Conservation (phyloP, 2,888 invertebrate species). For the Thecophora atra region DNA sequence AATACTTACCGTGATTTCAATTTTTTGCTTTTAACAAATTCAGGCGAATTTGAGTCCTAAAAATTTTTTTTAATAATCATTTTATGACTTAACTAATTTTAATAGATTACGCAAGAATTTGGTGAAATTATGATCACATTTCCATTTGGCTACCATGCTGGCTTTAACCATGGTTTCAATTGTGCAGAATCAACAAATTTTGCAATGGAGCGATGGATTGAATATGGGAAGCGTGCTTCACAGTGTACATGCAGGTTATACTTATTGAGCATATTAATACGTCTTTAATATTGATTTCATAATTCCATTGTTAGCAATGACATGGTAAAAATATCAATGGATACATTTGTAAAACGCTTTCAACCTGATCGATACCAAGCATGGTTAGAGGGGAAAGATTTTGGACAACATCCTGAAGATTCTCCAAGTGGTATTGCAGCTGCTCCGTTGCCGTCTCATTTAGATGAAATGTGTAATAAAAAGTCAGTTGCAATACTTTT, state of each 20-base stretch:
- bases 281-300: background rate
- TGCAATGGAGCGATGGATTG: constrained; percentile 96
- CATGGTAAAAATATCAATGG: constrained; percentile 99
- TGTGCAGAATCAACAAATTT: constrained; percentile 99
- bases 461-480: constrained; percentile 82
- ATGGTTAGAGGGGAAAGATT: constrained; percentile 90
- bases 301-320: constrained; percentile 73
- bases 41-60: too few relatives aligned
- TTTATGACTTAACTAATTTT: background rate
- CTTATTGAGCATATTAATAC: background rate
- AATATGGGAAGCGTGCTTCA: constrained; percentile 92
- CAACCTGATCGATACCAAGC: constrained; percentile 87
- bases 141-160: constrained; percentile 97
- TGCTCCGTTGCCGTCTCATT: constrained; percentile 83
- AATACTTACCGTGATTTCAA: too few relatives aligned
- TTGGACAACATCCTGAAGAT: constrained; percentile 94
- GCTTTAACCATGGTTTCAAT: constrained; percentile 99
- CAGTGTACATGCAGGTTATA: constrained; percentile 81
- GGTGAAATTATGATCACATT: constrained; percentile 99
- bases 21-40: too few relatives aligned
- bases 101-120: constrained; percentile 88
- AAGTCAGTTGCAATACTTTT: constrained; percentile 69
- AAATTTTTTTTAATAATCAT: too few relatives aligned
- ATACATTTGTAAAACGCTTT: constrained; percentile 94
- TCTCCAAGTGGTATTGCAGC: constrained; percentile 73